Evolutionary conservation across 2,888 invertebrate genomes (phyloP).

Genomic region (Elegia similella): DNA sequence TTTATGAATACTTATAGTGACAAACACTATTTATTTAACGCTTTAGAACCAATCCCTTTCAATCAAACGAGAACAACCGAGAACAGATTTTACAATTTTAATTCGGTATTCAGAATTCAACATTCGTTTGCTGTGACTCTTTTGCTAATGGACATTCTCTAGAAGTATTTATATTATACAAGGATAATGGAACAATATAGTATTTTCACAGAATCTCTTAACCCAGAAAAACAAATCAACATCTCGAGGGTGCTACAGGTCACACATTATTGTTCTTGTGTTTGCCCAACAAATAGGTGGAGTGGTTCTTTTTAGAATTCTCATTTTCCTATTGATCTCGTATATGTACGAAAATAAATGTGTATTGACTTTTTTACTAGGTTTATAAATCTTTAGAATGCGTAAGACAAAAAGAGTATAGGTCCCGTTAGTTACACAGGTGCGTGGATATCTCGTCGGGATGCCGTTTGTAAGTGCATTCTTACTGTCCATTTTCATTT

Average conservation of each 20-base stretch:
- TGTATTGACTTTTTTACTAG: slow-evolving; percentile 40
- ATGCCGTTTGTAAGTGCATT: slow-evolving; percentile 32
- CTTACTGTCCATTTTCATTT: slow-evolving; percentile 26
- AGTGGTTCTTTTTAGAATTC: background rate
- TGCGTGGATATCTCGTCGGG: slow-evolving; percentile 38
- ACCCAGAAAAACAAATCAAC: slow-evolving; percentile 13
- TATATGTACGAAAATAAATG: background rate
- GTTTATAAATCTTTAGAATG: slow-evolving; percentile 38
- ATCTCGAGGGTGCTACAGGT: slow-evolving; percentile 6
- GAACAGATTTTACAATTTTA: background rate
- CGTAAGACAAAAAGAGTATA: slow-evolving; percentile 42
- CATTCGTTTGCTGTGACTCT: background rate
- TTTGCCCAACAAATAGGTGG: slow-evolving; percentile 8
- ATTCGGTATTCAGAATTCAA: background rate
- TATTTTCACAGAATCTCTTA: slow-evolving; percentile 16
- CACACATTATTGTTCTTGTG: slow-evolving; percentile 2
- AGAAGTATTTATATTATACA: slow-evolving; percentile 9
- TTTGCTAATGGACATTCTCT: slow-evolving; percentile 7
- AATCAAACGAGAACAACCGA: no score
- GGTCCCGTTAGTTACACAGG: slow-evolving; percentile 50
- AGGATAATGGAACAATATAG: slow-evolving; percentile 1
- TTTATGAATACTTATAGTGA: no score
- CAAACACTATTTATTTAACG: no score
- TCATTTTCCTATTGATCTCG: background rate
- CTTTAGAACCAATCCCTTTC: no score